These are phyloP conservation scores for Onychomys torridus DNA, from an alignment of 2,797 vertebrate genomes.

Conservation along the genomic window DNA sequence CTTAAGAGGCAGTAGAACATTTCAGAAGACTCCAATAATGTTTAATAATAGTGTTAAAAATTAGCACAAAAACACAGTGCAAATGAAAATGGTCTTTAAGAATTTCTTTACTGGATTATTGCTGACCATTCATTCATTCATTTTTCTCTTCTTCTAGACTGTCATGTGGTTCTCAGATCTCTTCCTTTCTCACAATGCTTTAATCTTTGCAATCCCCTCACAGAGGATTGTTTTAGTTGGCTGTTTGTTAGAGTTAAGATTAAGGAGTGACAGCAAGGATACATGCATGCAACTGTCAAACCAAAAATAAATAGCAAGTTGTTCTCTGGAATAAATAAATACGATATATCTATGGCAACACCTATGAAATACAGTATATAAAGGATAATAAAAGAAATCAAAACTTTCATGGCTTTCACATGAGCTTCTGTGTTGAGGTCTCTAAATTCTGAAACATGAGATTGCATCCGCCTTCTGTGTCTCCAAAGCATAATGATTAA, in stretches of 20 bases:
- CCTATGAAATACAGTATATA: constrained; percentile 51
- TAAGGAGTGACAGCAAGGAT: constrained; percentile 55
- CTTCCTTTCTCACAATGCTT: neutral
- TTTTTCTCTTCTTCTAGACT: neutral
- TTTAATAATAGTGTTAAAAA: neutral
- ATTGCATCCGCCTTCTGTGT: constrained; percentile 64
- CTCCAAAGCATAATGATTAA: constrained; percentile 84
- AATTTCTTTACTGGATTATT: neutral
- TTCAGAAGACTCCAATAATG: neutral
- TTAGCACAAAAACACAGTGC: neutral
- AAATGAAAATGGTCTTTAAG: neutral
- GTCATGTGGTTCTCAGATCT: neutral
- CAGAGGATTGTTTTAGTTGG: constrained; percentile 23
- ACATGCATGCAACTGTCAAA: neutral
- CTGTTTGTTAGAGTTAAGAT: constrained; percentile 70
- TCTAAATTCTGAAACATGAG: neutral
- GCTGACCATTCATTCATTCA: neutral
- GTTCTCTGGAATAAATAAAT: rapidly evolving
- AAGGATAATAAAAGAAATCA: constrained; percentile 69
- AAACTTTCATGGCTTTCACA: constrained; percentile 78
- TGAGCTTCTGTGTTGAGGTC: constrained; percentile 64
- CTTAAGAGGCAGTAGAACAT: neutral
- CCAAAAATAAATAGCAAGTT: constrained; percentile 34
- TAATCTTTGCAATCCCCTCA: neutral
- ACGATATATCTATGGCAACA: neutral